phyloP scores from a whole-genome alignment of 2,113 vertebrate species.

The Muntiacus muntjak region DNA sequence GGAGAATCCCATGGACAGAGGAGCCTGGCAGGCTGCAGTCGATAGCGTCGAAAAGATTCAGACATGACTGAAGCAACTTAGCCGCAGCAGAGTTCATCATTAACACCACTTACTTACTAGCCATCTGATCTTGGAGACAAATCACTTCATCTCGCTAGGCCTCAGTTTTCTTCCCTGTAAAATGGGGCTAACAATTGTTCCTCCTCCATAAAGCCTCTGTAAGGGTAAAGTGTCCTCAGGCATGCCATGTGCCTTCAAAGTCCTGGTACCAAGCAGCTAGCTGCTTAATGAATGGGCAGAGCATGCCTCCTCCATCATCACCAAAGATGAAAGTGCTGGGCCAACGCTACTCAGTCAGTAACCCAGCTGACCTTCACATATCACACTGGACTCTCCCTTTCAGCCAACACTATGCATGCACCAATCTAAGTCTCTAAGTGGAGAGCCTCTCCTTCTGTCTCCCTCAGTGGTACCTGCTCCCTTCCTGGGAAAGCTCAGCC shows the following conservation, averaged over 20 bases:
- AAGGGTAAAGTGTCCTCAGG: neutral
- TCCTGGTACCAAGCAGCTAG: neutral
- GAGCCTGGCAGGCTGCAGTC: neutral
- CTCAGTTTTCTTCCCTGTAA: constrained; percentile 6
- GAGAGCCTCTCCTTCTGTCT: neutral
- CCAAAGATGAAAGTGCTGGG: neutral
- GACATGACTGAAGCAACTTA: neutral
- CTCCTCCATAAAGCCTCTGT: neutral
- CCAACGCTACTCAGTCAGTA: neutral
- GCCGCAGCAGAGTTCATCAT: neutral
- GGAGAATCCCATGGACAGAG: neutral
- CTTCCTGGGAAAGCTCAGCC: neutral
- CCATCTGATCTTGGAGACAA: neutral
- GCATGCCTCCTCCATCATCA: neutral
- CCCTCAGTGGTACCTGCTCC: neutral
- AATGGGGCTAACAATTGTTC: neutral
- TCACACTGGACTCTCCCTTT: neutral
- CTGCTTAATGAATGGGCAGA: neutral
- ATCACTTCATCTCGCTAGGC: neutral
- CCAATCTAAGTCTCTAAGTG: neutral
- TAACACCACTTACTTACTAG: neutral
- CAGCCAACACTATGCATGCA: neutral
- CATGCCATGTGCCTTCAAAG: neutral
- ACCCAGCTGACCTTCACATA: neutral
- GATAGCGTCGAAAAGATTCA: neutral